Conservation (phyloP, 2,797 vertebrate species). For the Rhinophrynus dorsalis region DNA sequence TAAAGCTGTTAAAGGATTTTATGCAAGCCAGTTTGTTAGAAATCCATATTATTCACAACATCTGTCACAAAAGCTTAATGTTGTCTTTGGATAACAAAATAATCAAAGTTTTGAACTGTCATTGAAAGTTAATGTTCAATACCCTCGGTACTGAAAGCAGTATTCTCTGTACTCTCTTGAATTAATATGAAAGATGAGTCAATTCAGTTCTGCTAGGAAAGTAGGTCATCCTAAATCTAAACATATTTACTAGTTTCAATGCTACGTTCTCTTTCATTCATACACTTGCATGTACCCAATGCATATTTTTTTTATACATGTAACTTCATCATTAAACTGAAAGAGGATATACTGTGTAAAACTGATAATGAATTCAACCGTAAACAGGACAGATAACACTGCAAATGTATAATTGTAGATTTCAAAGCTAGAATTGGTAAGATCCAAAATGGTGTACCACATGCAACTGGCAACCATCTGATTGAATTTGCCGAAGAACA, state of each 20-base stretch:
- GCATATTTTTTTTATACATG: conserved; percentile 2
- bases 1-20: conserved; percentile 20
- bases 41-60: not conserved
- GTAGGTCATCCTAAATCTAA: conserved; percentile 32
- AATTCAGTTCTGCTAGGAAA: conserved; percentile 19
- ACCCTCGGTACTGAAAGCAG: not conserved
- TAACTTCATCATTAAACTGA: not conserved
- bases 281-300: conserved; percentile 29
- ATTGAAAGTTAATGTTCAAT: conserved; percentile 16
- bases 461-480: too few species aligned
- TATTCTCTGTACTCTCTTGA: conserved; percentile 10
- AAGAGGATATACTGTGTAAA: too few species aligned
- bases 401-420: too few species aligned
- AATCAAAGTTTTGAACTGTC: conserved; percentile 7
- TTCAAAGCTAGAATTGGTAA: too few species aligned
- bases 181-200: conserved; percentile 34
- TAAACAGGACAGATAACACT: too few species aligned
- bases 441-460: too few species aligned
- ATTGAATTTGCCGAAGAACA: too few species aligned
- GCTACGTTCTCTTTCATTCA: conserved; percentile 7
- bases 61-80: not conserved
- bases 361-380: too few species aligned
- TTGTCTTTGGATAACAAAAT: conserved; percentile 32
- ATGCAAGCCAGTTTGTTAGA: not conserved
- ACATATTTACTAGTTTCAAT: conserved; percentile 39